phyloP scores from a whole-genome alignment of 2,888 invertebrate species.

The Drosophila ustulata region DNA sequence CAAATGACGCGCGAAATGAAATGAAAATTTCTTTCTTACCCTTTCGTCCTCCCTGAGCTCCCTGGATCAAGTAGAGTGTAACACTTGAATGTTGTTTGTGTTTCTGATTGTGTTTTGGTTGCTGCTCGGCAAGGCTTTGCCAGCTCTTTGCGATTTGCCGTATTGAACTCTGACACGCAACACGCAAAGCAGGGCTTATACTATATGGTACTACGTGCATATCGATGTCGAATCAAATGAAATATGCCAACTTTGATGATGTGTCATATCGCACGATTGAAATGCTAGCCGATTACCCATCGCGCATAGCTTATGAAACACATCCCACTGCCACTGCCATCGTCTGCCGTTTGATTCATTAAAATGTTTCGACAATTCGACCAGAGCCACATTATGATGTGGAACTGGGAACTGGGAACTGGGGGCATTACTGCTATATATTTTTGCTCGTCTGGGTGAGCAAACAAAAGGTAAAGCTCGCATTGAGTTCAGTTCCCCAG shows the following conservation, averaged over 20 bases:
- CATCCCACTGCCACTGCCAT: conserved; percentile 8
- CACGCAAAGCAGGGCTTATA: conserved; percentile 45
- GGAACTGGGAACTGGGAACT: neutral
- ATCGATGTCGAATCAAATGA: conserved; percentile 71
- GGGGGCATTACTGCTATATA: neutral
- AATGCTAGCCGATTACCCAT: conserved; percentile 52
- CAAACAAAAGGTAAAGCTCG: conserved; percentile 26
- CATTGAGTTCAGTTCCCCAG: conserved; percentile 58
- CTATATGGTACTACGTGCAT: conserved; percentile 31
- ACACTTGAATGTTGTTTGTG: conserved; percentile 78
- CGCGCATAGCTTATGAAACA: neutral
- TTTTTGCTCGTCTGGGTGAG: neutral
- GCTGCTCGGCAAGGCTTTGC: conserved; percentile 9
- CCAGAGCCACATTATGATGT: conserved; percentile 7
- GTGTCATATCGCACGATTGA: conserved; percentile 73
- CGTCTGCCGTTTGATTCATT: conserved; percentile 62
- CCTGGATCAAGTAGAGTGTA: conserved; percentile 61
- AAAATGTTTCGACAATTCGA: conserved; percentile 68
- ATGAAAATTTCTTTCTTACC: conserved; percentile 69
- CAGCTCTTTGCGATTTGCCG: conserved; percentile 43
- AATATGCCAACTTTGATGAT: conserved; percentile 80
- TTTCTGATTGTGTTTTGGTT: conserved; percentile 57
- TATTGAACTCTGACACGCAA: conserved; percentile 78
- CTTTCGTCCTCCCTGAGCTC: neutral
- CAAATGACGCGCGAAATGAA: conserved; percentile 80